Percentiles rank a stretch among this genome's conserved stretches.
Evolutionary conservation across 2,113 vertebrate genomes (phyloP).

Genomic region (Urocitellus parryii): DNA sequence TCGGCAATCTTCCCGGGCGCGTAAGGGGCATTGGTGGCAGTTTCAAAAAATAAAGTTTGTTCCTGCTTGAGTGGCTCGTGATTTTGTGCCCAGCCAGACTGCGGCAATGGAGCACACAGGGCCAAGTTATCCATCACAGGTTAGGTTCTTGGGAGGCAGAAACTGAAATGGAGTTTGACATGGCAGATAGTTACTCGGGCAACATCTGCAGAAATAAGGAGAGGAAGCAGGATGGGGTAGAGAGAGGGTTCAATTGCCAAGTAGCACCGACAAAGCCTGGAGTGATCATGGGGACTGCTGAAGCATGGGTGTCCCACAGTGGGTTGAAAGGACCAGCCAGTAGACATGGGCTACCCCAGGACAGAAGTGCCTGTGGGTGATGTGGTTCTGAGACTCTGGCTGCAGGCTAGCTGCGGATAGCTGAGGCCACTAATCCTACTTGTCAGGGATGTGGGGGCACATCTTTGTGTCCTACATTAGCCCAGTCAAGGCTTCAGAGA

Average conservation of each 20-base stretch:
- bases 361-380: background rate
- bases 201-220: background rate
- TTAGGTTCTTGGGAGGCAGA: slow-evolving; percentile 30
- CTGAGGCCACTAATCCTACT: background rate
- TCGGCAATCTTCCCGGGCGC: too few relatives aligned
- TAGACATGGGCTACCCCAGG: background rate
- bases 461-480: background rate
- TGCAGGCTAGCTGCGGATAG: background rate
- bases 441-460: background rate
- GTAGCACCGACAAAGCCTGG: background rate
- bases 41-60: too few relatives aligned
- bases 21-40: too few relatives aligned
- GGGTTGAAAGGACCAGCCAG: background rate
- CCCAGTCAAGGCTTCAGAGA: background rate
- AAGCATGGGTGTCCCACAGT: background rate
- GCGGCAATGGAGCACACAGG: background rate
- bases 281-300: background rate
- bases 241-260: background rate
- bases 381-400: background rate
- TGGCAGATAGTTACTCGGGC: background rate
- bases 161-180: background rate
- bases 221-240: background rate
- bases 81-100: too few relatives aligned
- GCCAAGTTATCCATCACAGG: background rate
- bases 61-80: too few relatives aligned